A percentile compares a stretch with the other conserved stretches of the same genome.
Conservation (phyloP, 1,140 invertebrate species). For the Philotrypesis tridentata region DNA sequence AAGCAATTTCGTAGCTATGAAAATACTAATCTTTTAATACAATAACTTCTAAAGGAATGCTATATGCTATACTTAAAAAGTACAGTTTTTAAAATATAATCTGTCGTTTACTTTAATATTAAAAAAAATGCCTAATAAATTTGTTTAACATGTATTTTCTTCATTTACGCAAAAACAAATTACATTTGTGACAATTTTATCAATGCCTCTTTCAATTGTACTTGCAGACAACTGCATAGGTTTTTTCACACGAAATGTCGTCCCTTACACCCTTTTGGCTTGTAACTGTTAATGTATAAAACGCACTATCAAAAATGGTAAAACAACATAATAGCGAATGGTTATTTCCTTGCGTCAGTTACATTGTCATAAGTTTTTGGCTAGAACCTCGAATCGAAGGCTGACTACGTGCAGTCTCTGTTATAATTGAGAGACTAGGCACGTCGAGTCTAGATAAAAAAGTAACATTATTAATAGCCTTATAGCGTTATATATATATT, state of each 20-base stretch:
- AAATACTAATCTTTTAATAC: background rate
- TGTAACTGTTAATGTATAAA: conserved; percentile 41
- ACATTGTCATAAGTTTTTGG: conserved; percentile 39
- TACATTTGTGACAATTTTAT: background rate
- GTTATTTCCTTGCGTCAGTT: conserved; percentile 44
- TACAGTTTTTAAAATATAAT: too few relatives aligned
- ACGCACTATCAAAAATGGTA: conserved; percentile 30
- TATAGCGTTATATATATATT: conserved; percentile 40
- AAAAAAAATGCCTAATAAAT: too few relatives aligned
- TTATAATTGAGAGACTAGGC: background rate
- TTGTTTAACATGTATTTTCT: background rate
- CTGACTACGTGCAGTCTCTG: conserved; percentile 8
- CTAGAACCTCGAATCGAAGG: conserved; percentile 26
- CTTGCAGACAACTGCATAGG: background rate
- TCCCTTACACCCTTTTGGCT: conserved; percentile 36
- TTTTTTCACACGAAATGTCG: background rate
- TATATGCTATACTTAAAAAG: too few relatives aligned
- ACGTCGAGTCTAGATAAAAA: conserved; percentile 27
- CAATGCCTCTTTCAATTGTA: background rate
- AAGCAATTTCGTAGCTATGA: background rate
- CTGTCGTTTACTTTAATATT: too few relatives aligned
- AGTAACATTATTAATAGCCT: conserved; percentile 41
- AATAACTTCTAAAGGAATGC: too few relatives aligned
- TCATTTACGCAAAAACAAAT: background rate
- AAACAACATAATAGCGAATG: conserved; percentile 27